A percentile compares a stretch with the other conserved stretches of the same genome.
phyloP scores from a whole-genome alignment of 2,888 invertebrate genomes.

The Meteorus colon region DNA sequence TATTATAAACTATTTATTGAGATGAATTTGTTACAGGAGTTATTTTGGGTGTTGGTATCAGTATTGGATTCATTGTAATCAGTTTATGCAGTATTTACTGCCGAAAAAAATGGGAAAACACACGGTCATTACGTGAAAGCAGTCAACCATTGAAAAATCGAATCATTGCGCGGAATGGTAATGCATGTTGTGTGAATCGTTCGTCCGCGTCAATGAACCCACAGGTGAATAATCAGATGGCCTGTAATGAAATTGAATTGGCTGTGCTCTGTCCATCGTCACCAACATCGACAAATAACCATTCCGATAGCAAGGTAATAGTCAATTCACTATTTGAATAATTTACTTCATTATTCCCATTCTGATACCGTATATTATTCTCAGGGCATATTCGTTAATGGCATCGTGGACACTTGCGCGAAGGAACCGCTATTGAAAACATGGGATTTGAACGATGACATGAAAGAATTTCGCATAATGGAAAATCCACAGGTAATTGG shows the following conservation, averaged over 20 bases:
- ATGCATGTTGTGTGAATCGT: conserved; percentile 66
- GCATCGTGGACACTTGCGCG: conserved; percentile 74
- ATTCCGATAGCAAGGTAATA: conserved; percentile 78
- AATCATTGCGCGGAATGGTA: conserved; percentile 62
- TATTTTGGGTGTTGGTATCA: conserved; percentile 72
- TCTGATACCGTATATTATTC: conserved; percentile 15
- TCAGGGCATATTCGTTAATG: conserved; percentile 74
- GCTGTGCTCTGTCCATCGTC: conserved; percentile 71
- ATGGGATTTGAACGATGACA: conserved; percentile 72
- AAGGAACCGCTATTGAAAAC: conserved; percentile 72
- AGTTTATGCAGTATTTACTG: conserved; percentile 71
- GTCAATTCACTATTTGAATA: neutral
- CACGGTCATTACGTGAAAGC: conserved; percentile 63
- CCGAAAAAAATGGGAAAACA: conserved; percentile 65
- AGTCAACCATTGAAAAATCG: conserved; percentile 63
- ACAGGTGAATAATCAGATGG: conserved; percentile 55
- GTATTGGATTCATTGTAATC: conserved; percentile 70
- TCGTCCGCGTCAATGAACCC: conserved; percentile 64
- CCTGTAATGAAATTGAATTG: conserved; percentile 68
- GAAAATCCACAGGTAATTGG: conserved; percentile 80
- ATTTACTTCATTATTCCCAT: no score
- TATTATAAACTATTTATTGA: neutral
- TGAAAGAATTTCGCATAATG: conserved; percentile 77
- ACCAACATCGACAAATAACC: conserved; percentile 66
- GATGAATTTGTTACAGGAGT: conserved; percentile 63